phyloP scores from a whole-genome alignment of 2,113 vertebrate genomes.

The Heptranchias perlo region DNA sequence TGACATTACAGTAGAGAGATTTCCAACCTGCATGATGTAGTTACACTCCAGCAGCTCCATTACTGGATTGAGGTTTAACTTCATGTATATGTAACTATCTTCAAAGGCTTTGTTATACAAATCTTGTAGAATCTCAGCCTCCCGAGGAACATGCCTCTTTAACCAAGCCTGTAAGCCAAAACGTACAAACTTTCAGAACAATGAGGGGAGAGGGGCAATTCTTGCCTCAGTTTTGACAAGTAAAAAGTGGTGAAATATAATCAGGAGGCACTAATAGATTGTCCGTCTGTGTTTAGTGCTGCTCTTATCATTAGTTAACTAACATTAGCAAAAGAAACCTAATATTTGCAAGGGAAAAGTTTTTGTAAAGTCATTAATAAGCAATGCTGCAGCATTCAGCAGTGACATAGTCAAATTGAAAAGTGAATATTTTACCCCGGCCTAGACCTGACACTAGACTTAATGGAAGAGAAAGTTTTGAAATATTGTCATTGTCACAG shows the following conservation, averaged over 20 bases:
- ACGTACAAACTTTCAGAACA: slow-evolving; percentile 39
- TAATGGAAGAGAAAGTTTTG: no score
- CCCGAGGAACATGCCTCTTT: slow-evolving; percentile 58
- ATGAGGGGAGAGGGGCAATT: background rate
- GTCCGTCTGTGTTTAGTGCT: background rate
- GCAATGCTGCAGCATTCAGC: no score
- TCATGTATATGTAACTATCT: slow-evolving; percentile 55
- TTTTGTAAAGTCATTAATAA: no score
- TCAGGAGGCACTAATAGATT: background rate
- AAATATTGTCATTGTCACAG: no score
- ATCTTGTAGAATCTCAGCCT: slow-evolving; percentile 56
- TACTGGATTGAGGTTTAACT: slow-evolving; percentile 58
- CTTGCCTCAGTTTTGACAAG: background rate
- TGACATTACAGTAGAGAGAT: background rate
- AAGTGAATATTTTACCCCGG: no score
- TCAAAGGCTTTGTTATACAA: slow-evolving; percentile 66
- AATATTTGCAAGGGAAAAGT: no score
- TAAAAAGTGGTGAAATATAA: background rate
- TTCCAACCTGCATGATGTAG: slow-evolving; percentile 63
- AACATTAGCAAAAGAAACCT: background rate
- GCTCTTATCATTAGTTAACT: background rate
- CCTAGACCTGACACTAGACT: no score
- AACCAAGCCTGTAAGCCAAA: slow-evolving; percentile 66
- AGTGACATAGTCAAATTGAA: no score
- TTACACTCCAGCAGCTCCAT: slow-evolving; percentile 70